A percentile compares a stretch with the other conserved stretches of the same genome.
These are phyloP conservation scores for Prionchulus punctatus DNA, from an alignment of 2,888 invertebrate genomes.

Conservation along the genomic window DNA sequence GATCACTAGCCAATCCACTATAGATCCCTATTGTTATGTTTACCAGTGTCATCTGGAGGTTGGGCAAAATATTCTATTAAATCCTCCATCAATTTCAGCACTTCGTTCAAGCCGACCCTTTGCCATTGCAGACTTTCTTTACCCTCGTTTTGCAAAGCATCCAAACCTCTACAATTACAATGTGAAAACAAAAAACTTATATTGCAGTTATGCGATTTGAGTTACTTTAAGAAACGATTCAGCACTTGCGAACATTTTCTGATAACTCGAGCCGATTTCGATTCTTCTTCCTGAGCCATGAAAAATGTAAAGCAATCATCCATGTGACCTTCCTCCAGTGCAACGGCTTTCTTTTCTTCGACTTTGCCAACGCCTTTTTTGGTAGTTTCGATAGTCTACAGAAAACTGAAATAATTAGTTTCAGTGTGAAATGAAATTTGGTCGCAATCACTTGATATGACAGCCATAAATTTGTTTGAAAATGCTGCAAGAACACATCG, in stretches of 20 bases:
- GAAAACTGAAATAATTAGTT: too few relatives aligned
- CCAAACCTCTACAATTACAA: constrained; percentile 81
- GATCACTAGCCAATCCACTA: too few relatives aligned
- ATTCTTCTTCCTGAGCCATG: constrained; percentile 94
- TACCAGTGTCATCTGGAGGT: constrained; percentile 92
- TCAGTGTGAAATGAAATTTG: too few relatives aligned
- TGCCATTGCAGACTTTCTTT: constrained; percentile 34
- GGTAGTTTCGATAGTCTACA: constrained; percentile 87
- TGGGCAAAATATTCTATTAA: constrained; percentile 98
- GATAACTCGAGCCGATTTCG: constrained; percentile 90
- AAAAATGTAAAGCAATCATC: constrained; percentile 96
- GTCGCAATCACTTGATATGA: constrained; percentile 82
- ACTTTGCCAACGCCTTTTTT: constrained; percentile 99
- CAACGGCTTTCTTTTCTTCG: constrained; percentile 76
- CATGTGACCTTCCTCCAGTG: constrained; percentile 99
- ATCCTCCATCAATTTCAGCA: constrained; percentile 97
- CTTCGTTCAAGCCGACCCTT: constrained; percentile 80
- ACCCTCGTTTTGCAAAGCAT: constrained; percentile 60
- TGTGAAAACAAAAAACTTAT: too few relatives aligned
- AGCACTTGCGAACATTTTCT: constrained; percentile 93
- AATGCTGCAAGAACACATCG: constrained; percentile 91
- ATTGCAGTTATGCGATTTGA: too few relatives aligned
- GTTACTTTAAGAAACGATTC: constrained; percentile 89
- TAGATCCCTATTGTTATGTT: too few relatives aligned
- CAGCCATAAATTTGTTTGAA: constrained; percentile 83